phyloP scores from a whole-genome alignment of 2,888 invertebrate genomes.

The Eurytoma adleriae region DNA sequence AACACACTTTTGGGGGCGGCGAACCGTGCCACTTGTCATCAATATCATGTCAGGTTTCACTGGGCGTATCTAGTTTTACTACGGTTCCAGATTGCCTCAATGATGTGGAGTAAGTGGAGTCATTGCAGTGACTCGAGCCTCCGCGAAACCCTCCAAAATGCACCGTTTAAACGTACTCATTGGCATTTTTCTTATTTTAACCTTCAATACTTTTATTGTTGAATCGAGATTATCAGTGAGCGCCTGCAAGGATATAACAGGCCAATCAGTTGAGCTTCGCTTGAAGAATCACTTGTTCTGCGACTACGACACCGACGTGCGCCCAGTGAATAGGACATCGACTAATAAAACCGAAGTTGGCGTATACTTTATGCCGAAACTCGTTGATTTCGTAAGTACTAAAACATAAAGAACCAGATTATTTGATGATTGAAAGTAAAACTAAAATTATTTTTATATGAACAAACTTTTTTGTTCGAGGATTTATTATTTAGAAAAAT shows the following conservation, averaged over 20 bases:
- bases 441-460: too few species aligned
- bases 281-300: slow-evolving; percentile 79
- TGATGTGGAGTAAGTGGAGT: background rate
- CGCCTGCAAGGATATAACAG: slow-evolving; percentile 62
- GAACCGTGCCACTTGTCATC: background rate
- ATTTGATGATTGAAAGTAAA: too few species aligned
- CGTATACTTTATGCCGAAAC: slow-evolving; percentile 78
- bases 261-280: slow-evolving; percentile 60
- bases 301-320: slow-evolving; percentile 74
- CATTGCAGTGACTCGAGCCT: slow-evolving; percentile 11
- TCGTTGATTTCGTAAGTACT: slow-evolving; percentile 72
- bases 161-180: background rate
- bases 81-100: background rate
- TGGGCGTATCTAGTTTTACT: slow-evolving; percentile 42
- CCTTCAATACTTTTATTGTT: background rate
- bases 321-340: slow-evolving; percentile 71
- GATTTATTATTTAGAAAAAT: too few species aligned
- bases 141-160: slow-evolving; percentile 16
- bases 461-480: too few species aligned
- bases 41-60: slow-evolving; percentile 47
- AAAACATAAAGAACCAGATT: too few species aligned
- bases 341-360: slow-evolving; percentile 77
- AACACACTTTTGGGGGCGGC: slow-evolving; percentile 25
- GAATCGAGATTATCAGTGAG: background rate
- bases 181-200: background rate